phyloP scores from a whole-genome alignment of 1,140 invertebrate genomes.

The Atopsyche davidsoni region DNA sequence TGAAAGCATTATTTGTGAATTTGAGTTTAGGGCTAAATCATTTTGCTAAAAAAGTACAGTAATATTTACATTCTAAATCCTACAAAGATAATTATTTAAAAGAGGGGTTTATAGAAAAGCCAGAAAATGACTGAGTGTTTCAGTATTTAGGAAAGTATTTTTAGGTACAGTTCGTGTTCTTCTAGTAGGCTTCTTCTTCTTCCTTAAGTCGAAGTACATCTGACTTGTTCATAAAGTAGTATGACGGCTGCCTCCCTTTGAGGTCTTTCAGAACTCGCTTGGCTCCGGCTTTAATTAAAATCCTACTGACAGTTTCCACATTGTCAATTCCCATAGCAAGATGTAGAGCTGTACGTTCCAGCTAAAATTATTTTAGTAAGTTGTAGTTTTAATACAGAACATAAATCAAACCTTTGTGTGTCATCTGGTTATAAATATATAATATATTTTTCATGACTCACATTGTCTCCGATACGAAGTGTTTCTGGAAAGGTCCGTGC shows the following conservation, averaged over 20 bases:
- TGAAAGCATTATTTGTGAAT: too few relatives aligned
- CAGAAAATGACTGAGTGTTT: too few relatives aligned
- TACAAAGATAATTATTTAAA: too few relatives aligned
- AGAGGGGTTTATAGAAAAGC: too few relatives aligned
- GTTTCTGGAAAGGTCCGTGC: slow-evolving; percentile 66
- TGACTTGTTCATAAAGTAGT: slow-evolving; percentile 87
- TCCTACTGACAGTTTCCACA: slow-evolving; percentile 70
- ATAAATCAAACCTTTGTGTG: slow-evolving; percentile 3
- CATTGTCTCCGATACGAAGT: slow-evolving; percentile 75
- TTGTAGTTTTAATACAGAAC: slow-evolving; percentile 6
- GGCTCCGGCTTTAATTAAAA: slow-evolving; percentile 75
- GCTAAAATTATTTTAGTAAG: slow-evolving; percentile 47
- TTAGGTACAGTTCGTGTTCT: too few relatives aligned
- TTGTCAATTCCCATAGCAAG: slow-evolving; percentile 85
- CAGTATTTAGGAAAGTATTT: too few relatives aligned
- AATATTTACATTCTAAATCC: too few relatives aligned
- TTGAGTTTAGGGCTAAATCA: too few relatives aligned
- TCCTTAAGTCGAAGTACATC: slow-evolving; percentile 78
- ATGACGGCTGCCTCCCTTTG: slow-evolving; percentile 82
- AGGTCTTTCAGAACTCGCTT: slow-evolving; percentile 77
- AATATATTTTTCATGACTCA: slow-evolving; percentile 46
- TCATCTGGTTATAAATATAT: too few relatives aligned
- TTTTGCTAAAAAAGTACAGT: too few relatives aligned
- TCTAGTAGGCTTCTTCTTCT: slow-evolving; percentile 61
- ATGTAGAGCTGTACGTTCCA: slow-evolving; percentile 79